Base-by-base conservation (phyloP, 2,888 invertebrate genomes). In the Criorhina ranunculi region DNA sequence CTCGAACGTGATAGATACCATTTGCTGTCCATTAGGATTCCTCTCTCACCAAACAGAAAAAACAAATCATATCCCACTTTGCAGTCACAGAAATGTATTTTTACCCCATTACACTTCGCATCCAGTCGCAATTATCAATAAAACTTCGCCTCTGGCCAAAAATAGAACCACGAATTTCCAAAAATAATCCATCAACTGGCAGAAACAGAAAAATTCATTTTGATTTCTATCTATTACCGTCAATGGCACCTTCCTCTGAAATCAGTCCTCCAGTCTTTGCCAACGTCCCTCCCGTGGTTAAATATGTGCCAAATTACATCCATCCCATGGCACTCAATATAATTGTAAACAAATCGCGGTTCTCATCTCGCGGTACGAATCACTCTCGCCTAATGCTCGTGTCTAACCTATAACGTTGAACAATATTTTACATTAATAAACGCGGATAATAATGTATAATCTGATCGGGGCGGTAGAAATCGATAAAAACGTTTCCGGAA, bases 241-340 rank as follows among this genome's bases (percentile, higher is more conserved):
- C 55, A 55, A n/a, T 75, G 46, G 46, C 66, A 57, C 46, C 66
- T 49, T 37, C 44, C 12, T 9, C 11, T 11, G 7, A 42, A 53
- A 12, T 35, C 37, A 67, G 46, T 69, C 42, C 11, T 11, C 55
- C 29, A 46, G 35, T 62, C 12, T 5, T 29, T 19, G 40, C 66
- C 12, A 24, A 51, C 66, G 29, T 19, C n/a, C 17, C 11, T 55
- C 51, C 51, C 40, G 24, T n/a, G 55, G 75, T 46, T 46, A 77
- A 82, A 66, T n/a, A n/a, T 72, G 70, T 66, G 70, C 78, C 53
- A 78, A 82, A 72, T 78, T 66, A 82, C 72, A 82, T 78, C 59
- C 64, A 82, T 82, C 70, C 59, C 51, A 64, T 60, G 59, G 70
- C 66, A 72, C 72, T 82, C 72, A 46, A 59, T 72, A 66, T 66